Percentiles rank a stretch among this genome's conserved stretches.
phyloP scores from a whole-genome alignment of 2,113 vertebrate genomes.

The Leptobrachium ailaonicum region DNA sequence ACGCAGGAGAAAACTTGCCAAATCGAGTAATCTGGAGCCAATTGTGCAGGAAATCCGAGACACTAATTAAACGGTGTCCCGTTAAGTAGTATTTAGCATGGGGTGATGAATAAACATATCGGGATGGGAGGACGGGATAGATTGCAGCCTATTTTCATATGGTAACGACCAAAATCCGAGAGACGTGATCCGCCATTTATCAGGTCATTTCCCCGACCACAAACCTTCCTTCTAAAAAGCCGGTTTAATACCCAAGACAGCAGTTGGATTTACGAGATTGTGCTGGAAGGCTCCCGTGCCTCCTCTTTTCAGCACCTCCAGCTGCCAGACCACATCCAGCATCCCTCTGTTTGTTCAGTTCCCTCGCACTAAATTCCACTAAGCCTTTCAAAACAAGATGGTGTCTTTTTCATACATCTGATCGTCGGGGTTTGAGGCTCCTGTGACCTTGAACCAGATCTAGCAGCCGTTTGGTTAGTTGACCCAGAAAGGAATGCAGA shows the following conservation, averaged over 20 bases:
- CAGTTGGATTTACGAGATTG: slow-evolving; percentile 6
- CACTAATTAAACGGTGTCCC: slow-evolving; percentile 7
- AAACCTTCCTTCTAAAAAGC: slow-evolving; percentile 22
- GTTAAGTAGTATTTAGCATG: neutral
- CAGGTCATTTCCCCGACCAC: slow-evolving; percentile 22
- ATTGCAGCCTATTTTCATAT: neutral
- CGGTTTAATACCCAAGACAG: slow-evolving; percentile 23
- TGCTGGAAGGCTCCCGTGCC: neutral
- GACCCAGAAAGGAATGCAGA: slow-evolving; percentile 38
- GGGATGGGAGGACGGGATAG: neutral
- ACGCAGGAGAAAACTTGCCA: neutral
- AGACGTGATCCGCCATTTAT: slow-evolving; percentile 19
- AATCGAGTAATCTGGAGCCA: neutral
- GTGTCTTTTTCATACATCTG: slow-evolving; percentile 15
- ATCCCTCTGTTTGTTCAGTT: slow-evolving; percentile 15
- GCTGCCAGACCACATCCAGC: slow-evolving; percentile 34
- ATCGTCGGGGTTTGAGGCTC: slow-evolving; percentile 1
- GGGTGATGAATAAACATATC: neutral
- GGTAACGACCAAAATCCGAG: slow-evolving; percentile 5
- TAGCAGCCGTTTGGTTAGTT: slow-evolving; percentile 38
- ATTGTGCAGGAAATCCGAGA: neutral
- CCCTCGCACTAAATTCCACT: slow-evolving; percentile 1
- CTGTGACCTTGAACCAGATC: slow-evolving; percentile 30
- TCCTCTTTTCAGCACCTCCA: slow-evolving; percentile 27
- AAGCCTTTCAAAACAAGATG: slow-evolving; percentile 11